Base-by-base conservation (phyloP, 2,888 invertebrate species). In the Eulithis prunata region DNA sequence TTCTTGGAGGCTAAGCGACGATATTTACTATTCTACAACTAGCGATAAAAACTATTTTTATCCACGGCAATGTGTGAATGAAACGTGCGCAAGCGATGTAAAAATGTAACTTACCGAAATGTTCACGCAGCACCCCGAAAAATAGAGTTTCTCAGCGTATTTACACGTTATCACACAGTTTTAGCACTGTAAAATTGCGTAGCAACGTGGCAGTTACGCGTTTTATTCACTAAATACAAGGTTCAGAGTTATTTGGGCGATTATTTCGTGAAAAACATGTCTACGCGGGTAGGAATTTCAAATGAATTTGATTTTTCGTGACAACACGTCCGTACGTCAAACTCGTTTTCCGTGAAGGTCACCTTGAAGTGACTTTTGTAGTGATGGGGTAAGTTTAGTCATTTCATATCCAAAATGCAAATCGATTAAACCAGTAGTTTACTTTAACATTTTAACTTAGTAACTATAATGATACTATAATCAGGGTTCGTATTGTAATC, bases 241-340 rank as follows among this genome's bases (percentile, higher is more conserved):
- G 76, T 74, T 66, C 68, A 74, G 77, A 77, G 72, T 83, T 84
- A 85, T 86, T 87, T 81, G 77, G 77, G 76, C 68, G 69, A 77
- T 80, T 76, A 75, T 72, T 75, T 71, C 59, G 77, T 79, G 80
- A 77, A 82, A 82, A 81, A 80, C 86, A 87, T 86, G 89, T 80
- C 86, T 87, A 68, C 81, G 91, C 90, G 91, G 91, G 91, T 91
- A 91, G 89, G 76, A 86, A 82, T 84, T 85, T 83, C 80, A 85
- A 89, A 88, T 81, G 77, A 84, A 84, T 87, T 86, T 88, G 88
- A 69, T 82, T 83, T 83, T 68, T 84, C 81, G 74, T 82, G 86
- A 87, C 75, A 70, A 85, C 81, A 88, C 84, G 90, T 51, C 45
- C 32, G 59, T 91, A 91, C 59, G 67, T 92, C 92, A 90, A 91